Conservation (phyloP, 2,797 vertebrate species). For the Schizopygopsis malacanthus region DNA sequence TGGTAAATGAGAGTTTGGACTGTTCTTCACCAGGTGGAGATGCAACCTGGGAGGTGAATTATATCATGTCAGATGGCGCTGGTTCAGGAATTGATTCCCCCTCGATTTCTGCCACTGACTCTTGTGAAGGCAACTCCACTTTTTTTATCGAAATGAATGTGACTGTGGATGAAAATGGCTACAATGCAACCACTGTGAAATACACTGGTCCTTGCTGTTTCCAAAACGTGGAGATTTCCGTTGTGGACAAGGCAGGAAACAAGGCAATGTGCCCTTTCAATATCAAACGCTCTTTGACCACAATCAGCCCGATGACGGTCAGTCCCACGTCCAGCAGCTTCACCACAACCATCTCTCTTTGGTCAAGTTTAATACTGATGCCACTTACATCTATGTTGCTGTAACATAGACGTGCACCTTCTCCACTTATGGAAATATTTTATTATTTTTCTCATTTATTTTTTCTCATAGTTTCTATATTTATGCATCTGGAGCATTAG, state of each 20-base stretch:
- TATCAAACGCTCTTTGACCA: slow-evolving; percentile 23
- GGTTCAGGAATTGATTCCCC: slow-evolving; percentile 40
- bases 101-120: background rate
- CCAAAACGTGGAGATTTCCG: slow-evolving; percentile 25
- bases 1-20: slow-evolving; percentile 47
- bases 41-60: slow-evolving; percentile 38
- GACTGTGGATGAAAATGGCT: slow-evolving; percentile 42
- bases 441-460: background rate
- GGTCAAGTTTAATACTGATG: slow-evolving; percentile 6
- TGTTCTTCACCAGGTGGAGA: slow-evolving; percentile 25
- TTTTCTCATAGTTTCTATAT: background rate
- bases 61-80: slow-evolving; percentile 41
- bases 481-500: background rate
- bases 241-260: slow-evolving; percentile 37
- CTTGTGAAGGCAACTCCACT: background rate
- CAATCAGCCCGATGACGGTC: background rate
- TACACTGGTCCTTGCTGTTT: slow-evolving; percentile 37
- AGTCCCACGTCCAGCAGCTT: slow-evolving; percentile 9
- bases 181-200: slow-evolving; percentile 29
- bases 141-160: background rate
- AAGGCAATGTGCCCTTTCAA: slow-evolving; percentile 28
- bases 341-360: background rate
- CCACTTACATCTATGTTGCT: background rate
- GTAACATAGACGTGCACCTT: background rate
- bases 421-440: background rate